A percentile compares a stretch with the other conserved stretches of the same genome.
phyloP scores from a whole-genome alignment of 2,888 invertebrate species.

The Sussaba pulchella region DNA sequence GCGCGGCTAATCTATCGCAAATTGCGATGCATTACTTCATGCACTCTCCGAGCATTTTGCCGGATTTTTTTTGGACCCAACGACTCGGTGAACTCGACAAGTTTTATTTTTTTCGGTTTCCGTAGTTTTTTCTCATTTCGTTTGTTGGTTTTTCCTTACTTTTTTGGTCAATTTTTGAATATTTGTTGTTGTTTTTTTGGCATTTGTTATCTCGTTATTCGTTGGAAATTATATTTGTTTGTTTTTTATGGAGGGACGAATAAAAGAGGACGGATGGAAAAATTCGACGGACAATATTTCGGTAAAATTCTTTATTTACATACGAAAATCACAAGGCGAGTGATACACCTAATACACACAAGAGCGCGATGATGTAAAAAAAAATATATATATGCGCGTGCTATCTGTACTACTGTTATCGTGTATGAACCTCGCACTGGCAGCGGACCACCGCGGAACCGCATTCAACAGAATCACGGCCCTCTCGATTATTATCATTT shows the following conservation, averaged over 20 bases:
- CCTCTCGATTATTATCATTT: conserved; percentile 25
- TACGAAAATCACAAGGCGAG: conserved; percentile 68
- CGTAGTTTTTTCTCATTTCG: no score
- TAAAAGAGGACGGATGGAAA: background rate
- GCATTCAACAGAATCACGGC: conserved; percentile 42
- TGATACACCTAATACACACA: conserved; percentile 27
- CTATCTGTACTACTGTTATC: conserved; percentile 43
- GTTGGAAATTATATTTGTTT: no score
- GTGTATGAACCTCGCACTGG: conserved; percentile 45
- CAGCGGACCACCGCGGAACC: conserved; percentile 46
- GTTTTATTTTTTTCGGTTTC: background rate
- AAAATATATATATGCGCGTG: conserved; percentile 30
- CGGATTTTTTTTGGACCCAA: no score
- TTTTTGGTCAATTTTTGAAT: no score
- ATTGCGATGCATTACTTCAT: conserved; percentile 55
- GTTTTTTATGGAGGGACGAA: no score
- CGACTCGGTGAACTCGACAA: background rate
- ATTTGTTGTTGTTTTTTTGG: no score
- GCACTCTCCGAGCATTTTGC: no score
- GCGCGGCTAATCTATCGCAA: conserved; percentile 32
- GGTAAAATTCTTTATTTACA: conserved; percentile 71
- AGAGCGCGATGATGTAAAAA: conserved; percentile 1
- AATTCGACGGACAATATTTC: conserved; percentile 26
- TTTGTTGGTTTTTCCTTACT: no score
- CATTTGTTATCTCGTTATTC: no score